Evolutionary conservation across 2,113 vertebrate genomes (phyloP), one percentile per base, ranked within the genome.

Genomic region (Anthoscopus minutus): DNA sequence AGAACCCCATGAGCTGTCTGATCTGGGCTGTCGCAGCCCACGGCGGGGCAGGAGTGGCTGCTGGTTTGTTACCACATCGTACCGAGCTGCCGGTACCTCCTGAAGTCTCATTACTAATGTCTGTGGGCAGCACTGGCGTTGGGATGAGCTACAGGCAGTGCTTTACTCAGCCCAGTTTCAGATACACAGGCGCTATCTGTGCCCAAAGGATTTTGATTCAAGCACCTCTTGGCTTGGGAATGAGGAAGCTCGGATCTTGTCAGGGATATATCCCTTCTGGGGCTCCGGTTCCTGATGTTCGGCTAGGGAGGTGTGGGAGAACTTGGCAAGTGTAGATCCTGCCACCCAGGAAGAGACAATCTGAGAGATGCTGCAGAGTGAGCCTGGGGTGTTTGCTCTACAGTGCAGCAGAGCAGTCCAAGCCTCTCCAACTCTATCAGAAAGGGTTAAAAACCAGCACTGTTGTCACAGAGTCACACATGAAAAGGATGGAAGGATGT

Each of bases 61-160:
- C 24, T 28, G 4, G 13, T 58, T 48, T 30, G 54, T 20, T 35
- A 19, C 18, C 3, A 1, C 7, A 0, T n/a, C 1, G 2, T 25
- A 7, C 31, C 11, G 4, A 40, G 28, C 58, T 62, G 9, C 64
- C 28, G 11, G 56, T 15, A 35, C 64, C 7, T 6, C 44, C 35
- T 13, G 6, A 25, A 31, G 23, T 31, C 50, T 69, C 25, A 0
- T 28, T 6, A 33, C n/a, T n/a, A n/a, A n/a, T n/a, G 57, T 30
- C 47, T 37, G 1, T 24, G 54, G 48, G 40, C 45, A 82, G 10
- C 22, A 2, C 33, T 27, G 42, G 1, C 17, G 31, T 20, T 69
- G 28, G 0, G 2, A 12, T 25, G 62, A 88, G 37, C 67, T 72
- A 23, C 24, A 33, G 79, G 44, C 70, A 42, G 1, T 22, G 50